phyloP scores from a whole-genome alignment of 2,888 invertebrate species.

The Drosophila anomelani region DNA sequence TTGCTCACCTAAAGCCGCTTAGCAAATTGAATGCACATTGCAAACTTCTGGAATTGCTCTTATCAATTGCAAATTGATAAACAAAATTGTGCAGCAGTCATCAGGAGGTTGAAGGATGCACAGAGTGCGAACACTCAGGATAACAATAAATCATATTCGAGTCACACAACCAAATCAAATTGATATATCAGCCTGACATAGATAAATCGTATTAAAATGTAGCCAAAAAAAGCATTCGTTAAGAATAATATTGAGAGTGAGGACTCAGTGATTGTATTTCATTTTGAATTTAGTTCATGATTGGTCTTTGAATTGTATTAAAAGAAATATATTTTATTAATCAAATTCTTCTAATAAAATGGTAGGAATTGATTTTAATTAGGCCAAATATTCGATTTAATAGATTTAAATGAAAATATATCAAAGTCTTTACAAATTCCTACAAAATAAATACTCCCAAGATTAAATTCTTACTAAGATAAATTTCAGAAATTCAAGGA shows the following conservation, averaged over 20 bases:
- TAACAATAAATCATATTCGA: constrained; percentile 46
- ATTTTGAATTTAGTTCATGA: too few species aligned
- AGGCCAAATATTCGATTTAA: fast-evolving
- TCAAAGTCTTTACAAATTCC: too few species aligned
- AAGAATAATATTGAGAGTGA: neutral
- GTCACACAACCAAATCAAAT: constrained; percentile 42
- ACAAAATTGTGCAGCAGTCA: constrained; percentile 15
- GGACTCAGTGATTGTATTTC: neutral
- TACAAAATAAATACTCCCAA: neutral
- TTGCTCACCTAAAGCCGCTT: constrained; percentile 34
- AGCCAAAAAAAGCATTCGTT: constrained; percentile 1
- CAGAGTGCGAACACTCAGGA: constrained; percentile 16
- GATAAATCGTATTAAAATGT: constrained; percentile 40
- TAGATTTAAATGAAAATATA: fast-evolving
- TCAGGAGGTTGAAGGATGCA: neutral
- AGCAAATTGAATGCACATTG: constrained; percentile 43
- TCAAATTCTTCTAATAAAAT: neutral
- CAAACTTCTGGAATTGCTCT: constrained; percentile 19
- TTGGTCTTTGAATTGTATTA: neutral
- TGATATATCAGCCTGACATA: constrained; percentile 46
- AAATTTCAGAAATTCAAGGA: neutral
- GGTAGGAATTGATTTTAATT: too few species aligned
- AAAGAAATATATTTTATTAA: neutral
- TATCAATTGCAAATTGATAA: constrained; percentile 14
- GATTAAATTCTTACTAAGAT: neutral